phyloP scores from a whole-genome alignment of 2,797 vertebrate species.

The Enteromius trimaculatus region DNA sequence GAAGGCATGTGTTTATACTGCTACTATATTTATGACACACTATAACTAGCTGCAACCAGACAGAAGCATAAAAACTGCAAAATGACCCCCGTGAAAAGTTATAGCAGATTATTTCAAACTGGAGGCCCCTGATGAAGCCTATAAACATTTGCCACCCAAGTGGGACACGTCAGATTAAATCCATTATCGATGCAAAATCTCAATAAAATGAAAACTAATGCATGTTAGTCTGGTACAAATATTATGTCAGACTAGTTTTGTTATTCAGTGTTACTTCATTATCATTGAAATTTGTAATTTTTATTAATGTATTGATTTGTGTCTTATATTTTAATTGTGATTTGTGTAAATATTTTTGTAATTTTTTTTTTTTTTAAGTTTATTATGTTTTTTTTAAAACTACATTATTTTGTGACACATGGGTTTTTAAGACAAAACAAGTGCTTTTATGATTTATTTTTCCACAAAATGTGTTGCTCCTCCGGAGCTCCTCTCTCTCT shows the following conservation, averaged over 20 bases:
- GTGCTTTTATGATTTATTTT: neutral
- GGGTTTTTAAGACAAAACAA: neutral
- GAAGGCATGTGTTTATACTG: constrained; percentile 16
- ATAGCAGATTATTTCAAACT: constrained; percentile 7
- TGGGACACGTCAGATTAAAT: neutral
- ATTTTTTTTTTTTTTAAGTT: neutral
- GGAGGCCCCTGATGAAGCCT: neutral
- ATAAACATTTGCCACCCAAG: constrained; percentile 11
- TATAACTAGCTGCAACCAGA: constrained; percentile 38
- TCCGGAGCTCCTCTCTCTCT: no score
- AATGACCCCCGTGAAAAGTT: constrained; percentile 32
- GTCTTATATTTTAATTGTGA: no score
- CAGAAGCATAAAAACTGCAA: constrained; percentile 40
- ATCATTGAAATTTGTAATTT: neutral
- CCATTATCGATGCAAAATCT: neutral
- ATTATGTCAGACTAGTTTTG: neutral
- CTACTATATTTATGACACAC: constrained; percentile 35
- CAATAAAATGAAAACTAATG: neutral
- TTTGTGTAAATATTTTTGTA: no score
- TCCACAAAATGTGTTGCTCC: neutral
- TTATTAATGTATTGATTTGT: neutral
- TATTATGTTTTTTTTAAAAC: no score
- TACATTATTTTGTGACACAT: neutral
- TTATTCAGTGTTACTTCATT: neutral
- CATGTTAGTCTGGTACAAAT: neutral